Conservation (phyloP, 1,140 invertebrate genomes). For the Drosophila lacteicornis region DNA sequence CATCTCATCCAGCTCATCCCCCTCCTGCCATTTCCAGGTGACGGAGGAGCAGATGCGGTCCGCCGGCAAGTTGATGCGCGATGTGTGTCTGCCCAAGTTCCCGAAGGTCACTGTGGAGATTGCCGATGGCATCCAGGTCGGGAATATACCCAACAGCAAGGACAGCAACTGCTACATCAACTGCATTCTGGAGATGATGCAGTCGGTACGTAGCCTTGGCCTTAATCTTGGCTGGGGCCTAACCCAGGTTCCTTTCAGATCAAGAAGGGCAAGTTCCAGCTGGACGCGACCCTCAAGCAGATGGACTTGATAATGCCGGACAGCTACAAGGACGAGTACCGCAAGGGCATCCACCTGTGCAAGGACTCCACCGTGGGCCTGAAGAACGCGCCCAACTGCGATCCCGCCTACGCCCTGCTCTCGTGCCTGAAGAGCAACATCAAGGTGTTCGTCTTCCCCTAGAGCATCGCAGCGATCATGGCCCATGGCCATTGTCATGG, state of each 20-base stretch:
- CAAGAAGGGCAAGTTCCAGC: slow-evolving; percentile 78
- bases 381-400: slow-evolving; percentile 74
- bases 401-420: slow-evolving; percentile 65
- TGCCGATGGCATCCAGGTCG: slow-evolving; percentile 64
- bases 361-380: slow-evolving; percentile 71
- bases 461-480: not conserved
- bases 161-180: slow-evolving; percentile 81
- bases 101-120: slow-evolving; percentile 64
- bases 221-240: not conserved
- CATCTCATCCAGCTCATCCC: not conserved
- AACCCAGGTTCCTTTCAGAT: slow-evolving; percentile 41
- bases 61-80: slow-evolving; percentile 73
- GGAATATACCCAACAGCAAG: slow-evolving; percentile 71
- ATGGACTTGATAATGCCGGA: slow-evolving; percentile 77
- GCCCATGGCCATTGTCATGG: not conserved
- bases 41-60: slow-evolving; percentile 85
- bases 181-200: slow-evolving; percentile 82
- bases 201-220: slow-evolving; percentile 51
- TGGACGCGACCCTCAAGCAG: slow-evolving; percentile 75
- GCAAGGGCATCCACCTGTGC: slow-evolving; percentile 55
- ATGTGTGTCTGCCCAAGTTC: slow-evolving; percentile 75
- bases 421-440: slow-evolving; percentile 67
- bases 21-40: slow-evolving; percentile 82
- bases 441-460: slow-evolving; percentile 74
- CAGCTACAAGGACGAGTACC: slow-evolving; percentile 66